These are phyloP conservation scores for Ciconia maguari DNA, from an alignment of 2,113 vertebrate species.

Conservation along the genomic window DNA sequence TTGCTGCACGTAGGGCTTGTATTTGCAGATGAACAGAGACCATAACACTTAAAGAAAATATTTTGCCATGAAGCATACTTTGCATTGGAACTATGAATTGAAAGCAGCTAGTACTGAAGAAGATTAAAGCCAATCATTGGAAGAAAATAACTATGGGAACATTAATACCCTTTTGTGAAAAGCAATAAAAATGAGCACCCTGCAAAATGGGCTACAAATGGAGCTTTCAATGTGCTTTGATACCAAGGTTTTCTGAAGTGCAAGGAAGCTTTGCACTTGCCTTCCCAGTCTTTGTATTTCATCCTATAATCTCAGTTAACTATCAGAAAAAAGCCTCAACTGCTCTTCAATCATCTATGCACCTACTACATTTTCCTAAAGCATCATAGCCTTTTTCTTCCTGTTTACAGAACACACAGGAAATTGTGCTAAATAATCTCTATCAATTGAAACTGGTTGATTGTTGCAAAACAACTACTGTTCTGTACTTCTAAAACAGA, in stretches of 20 bases:
- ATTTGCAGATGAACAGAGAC: neutral
- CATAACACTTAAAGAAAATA: neutral
- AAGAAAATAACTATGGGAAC: neutral
- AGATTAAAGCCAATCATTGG: neutral
- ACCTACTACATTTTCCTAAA: neutral
- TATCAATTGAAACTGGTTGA: neutral
- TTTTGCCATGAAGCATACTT: neutral
- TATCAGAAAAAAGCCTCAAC: neutral
- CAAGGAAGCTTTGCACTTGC: neutral
- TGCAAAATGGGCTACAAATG: neutral
- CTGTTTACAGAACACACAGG: neutral
- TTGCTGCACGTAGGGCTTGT: neutral
- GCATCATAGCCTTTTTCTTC: neutral
- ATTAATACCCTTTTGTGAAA: neutral
- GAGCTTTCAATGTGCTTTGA: neutral
- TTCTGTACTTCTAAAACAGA: neutral
- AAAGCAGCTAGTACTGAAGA: neutral
- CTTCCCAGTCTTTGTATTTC: neutral
- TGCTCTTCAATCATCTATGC: neutral
- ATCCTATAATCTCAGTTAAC: neutral
- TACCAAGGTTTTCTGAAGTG: neutral
- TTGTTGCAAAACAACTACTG: neutral
- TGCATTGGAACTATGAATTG: neutral
- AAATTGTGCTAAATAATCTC: neutral
- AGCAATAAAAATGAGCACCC: neutral